phyloP scores from a whole-genome alignment of 1,140 invertebrate species.

The Cotesia typhae region DNA sequence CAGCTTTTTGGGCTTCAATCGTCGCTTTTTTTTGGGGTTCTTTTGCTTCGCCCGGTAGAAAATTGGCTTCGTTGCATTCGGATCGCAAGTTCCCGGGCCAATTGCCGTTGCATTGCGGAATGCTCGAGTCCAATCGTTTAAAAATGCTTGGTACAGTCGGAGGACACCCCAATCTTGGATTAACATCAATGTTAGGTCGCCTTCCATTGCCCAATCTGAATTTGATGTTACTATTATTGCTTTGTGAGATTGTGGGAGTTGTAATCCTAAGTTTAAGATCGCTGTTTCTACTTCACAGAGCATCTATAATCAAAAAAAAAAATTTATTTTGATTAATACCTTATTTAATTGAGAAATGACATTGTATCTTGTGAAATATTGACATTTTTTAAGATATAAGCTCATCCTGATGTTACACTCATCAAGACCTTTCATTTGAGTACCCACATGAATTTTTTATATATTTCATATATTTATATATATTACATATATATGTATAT shows the following conservation, averaged over 20 bases:
- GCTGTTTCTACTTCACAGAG: slow-evolving; percentile 65
- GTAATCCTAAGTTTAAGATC: slow-evolving; percentile 53
- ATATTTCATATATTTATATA: too few relatives aligned
- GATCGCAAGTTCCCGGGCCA: slow-evolving; percentile 54
- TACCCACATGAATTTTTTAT: too few relatives aligned
- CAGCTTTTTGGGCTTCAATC: slow-evolving; percentile 16
- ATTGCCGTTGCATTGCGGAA: slow-evolving; percentile 55
- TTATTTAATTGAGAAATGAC: background rate
- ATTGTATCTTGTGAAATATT: too few relatives aligned
- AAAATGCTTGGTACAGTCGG: slow-evolving; percentile 56
- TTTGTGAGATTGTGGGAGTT: slow-evolving; percentile 46
- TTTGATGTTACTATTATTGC: slow-evolving; percentile 50
- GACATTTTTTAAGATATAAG: too few relatives aligned
- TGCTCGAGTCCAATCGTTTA: slow-evolving; percentile 61
- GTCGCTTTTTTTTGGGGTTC: slow-evolving; percentile 30
- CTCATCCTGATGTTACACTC: too few relatives aligned
- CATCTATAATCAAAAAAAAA: slow-evolving; percentile 51
- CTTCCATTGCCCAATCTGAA: slow-evolving; percentile 57
- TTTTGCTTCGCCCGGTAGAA: slow-evolving; percentile 42
- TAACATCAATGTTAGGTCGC: slow-evolving; percentile 58
- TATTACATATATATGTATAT: too few relatives aligned
- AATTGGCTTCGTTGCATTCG: slow-evolving; percentile 39
- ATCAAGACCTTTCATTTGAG: too few relatives aligned
- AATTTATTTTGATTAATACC: background rate
- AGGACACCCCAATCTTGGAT: slow-evolving; percentile 65